Percentiles rank a stretch among this genome's conserved stretches.
Conservation (phyloP, 2,797 vertebrate species). For the Karalla daura region DNA sequence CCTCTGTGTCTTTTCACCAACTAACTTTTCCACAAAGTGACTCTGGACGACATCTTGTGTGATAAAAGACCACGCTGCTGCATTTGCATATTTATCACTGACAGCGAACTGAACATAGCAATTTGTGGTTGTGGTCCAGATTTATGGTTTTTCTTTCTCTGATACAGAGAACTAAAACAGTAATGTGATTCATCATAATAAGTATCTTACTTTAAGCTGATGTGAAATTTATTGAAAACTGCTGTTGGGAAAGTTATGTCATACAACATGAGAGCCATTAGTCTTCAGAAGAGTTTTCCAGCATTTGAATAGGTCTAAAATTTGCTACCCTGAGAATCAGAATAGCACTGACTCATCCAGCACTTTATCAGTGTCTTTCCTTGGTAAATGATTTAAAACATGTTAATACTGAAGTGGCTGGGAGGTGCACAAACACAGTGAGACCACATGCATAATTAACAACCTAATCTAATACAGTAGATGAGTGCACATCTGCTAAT, state of each 20-base stretch:
- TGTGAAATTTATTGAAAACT: neutral
- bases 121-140: neutral
- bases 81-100: constrained; percentile 10
- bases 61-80: neutral
- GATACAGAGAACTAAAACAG: neutral
- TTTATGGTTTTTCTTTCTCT: neutral
- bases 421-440: constrained; percentile 1
- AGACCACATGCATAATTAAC: constrained; percentile 16
- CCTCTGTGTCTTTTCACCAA: neutral
- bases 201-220: neutral
- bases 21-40: constrained; percentile 13
- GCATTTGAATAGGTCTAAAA: neutral
- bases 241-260: neutral
- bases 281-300: neutral
- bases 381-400: neutral
- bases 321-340: neutral
- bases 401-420: neutral
- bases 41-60: neutral
- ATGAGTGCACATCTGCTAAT: constrained; percentile 4
- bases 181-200: neutral
- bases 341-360: neutral
- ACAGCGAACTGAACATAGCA: neutral
- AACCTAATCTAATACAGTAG: neutral
- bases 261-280: neutral
- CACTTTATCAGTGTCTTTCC: neutral